These are phyloP conservation scores for Disparrhopalites patrizii DNA, from an alignment of 2,888 invertebrate species.

Conservation along the genomic window DNA sequence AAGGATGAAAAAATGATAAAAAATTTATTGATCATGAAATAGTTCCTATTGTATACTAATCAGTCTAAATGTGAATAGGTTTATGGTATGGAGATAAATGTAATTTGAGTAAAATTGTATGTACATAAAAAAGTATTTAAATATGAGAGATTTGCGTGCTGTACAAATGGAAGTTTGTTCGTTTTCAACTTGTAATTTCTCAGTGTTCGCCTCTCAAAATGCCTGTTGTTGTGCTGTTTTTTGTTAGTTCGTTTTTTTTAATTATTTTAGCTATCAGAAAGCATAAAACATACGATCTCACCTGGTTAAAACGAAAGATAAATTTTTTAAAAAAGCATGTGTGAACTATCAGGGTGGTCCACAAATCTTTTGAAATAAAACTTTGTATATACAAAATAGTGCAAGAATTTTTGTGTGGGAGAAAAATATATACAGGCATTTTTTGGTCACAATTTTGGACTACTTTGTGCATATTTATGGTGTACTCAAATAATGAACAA, in stretches of 20 bases:
- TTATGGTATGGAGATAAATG: background rate
- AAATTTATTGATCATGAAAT: conserved; percentile 24
- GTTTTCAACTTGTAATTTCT: conserved; percentile 2
- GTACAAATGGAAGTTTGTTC: too few relatives aligned
- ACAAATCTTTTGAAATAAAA: too few relatives aligned
- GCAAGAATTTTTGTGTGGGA: background rate
- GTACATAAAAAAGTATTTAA: conserved; percentile 17
- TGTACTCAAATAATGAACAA: too few relatives aligned
- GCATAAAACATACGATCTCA: conserved; percentile 4
- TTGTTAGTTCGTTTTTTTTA: background rate
- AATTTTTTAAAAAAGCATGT: background rate
- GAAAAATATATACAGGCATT: background rate
- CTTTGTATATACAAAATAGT: too few relatives aligned
- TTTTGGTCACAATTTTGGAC: too few relatives aligned
- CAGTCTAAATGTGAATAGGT: conserved; percentile 11
- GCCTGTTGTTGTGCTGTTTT: background rate
- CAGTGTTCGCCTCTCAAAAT: conserved; percentile 1
- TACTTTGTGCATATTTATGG: too few relatives aligned
- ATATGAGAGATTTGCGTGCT: background rate
- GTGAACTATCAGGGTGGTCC: background rate
- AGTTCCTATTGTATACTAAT: conserved; percentile 33
- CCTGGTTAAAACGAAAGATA: background rate
- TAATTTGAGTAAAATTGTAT: conserved; percentile 3
- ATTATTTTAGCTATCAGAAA: background rate
- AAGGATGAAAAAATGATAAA: background rate